phyloP scores from a whole-genome alignment of 2,797 vertebrate genomes.

The Chelon labrosus region DNA sequence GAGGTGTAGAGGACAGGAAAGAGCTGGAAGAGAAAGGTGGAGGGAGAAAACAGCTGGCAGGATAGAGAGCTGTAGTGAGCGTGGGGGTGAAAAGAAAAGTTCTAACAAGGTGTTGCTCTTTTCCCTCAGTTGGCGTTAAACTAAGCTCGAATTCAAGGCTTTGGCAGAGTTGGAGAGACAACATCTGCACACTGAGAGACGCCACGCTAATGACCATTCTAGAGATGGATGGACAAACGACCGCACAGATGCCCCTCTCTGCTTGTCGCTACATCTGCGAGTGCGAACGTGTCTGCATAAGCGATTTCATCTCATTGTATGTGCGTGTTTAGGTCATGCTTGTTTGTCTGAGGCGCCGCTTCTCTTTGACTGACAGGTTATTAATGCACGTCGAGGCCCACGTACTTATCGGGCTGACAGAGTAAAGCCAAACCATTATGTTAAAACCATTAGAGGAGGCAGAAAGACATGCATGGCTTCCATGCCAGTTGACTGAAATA shows the following conservation, averaged over 20 bases:
- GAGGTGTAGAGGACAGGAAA: slow-evolving; percentile 33
- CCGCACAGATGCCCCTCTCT: slow-evolving; percentile 12
- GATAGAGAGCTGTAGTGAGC: slow-evolving; percentile 34
- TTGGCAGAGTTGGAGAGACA: slow-evolving; percentile 56
- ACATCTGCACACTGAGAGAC: slow-evolving; percentile 34
- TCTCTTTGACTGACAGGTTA: slow-evolving; percentile 60
- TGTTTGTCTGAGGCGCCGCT: neutral
- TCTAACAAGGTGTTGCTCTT: slow-evolving; percentile 58
- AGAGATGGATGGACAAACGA: slow-evolving; percentile 33
- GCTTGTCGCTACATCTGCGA: neutral
- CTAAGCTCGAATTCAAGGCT: slow-evolving; percentile 28
- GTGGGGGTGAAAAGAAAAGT: slow-evolving; percentile 9
- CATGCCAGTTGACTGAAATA: slow-evolving; percentile 57
- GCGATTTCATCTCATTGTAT: neutral
- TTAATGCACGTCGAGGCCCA: slow-evolving; percentile 61
- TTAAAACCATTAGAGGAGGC: slow-evolving; percentile 63
- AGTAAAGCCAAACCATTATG: slow-evolving; percentile 55
- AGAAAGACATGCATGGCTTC: slow-evolving; percentile 54
- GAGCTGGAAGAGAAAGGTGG: slow-evolving; percentile 10
- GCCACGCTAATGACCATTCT: slow-evolving; percentile 30
- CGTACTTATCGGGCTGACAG: slow-evolving; percentile 55
- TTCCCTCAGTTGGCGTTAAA: slow-evolving; percentile 43
- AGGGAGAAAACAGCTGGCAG: slow-evolving; percentile 34
- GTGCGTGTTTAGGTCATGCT: neutral
- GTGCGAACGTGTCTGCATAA: neutral